These are phyloP conservation scores for Sylvicola fuscatus DNA, from an alignment of 2,888 invertebrate genomes.

Conservation along the genomic window DNA sequence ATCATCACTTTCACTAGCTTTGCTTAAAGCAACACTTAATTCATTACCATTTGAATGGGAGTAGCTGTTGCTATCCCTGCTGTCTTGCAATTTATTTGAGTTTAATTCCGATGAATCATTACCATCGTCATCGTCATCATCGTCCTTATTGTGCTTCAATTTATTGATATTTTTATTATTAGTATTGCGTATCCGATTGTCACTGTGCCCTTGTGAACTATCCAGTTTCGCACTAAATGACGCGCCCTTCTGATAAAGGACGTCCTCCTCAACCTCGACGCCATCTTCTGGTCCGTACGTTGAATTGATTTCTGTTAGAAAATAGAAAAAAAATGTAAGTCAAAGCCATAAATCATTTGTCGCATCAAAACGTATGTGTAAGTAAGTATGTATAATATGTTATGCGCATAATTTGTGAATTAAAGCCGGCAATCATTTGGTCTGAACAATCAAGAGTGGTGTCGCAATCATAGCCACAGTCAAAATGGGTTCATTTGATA, in stretches of 20 bases:
- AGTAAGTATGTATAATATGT: too few species aligned
- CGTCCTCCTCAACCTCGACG: slow-evolving; percentile 38
- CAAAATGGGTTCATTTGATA: too few species aligned
- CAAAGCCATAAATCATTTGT: too few species aligned
- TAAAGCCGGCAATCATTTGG: too few species aligned
- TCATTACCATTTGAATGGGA: neutral
- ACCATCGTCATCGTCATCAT: neutral
- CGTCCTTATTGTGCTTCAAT: too few species aligned
- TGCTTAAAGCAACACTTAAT: neutral
- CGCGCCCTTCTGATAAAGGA: slow-evolving; percentile 57
- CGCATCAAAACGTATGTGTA: too few species aligned
- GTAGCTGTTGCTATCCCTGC: neutral
- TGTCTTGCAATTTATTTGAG: neutral
- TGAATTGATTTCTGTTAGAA: slow-evolving; percentile 48
- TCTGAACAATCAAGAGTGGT: too few species aligned
- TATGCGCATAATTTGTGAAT: too few species aligned
- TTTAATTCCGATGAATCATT: neutral
- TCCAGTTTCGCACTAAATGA: slow-evolving; percentile 57
- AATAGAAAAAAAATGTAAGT: neutral
- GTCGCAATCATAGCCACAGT: too few species aligned
- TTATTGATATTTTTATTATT: slow-evolving; percentile 4
- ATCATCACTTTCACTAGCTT: neutral
- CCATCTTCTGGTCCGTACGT: slow-evolving; percentile 34
- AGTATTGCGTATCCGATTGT: neutral
- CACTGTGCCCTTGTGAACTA: slow-evolving; percentile 18